Conservation (phyloP, 2,888 invertebrate genomes). For the Nudaria mundana region DNA sequence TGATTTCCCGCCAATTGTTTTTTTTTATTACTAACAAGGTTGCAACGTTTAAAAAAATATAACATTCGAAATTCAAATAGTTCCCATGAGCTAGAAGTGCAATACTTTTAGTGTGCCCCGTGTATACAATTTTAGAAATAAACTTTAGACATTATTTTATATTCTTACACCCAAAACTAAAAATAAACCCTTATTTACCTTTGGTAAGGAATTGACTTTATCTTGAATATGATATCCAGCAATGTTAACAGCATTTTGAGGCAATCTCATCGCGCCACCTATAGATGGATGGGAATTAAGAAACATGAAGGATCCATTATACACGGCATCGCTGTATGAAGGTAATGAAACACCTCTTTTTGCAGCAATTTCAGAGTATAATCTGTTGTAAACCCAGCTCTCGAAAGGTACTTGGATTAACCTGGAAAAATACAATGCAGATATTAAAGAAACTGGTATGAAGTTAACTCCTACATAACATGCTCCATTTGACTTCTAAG, state of each 20-base stretch:
- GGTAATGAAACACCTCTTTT: slow-evolving; percentile 47
- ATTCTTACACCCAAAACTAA: neutral
- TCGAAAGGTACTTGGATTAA: slow-evolving; percentile 38
- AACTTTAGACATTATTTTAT: neutral
- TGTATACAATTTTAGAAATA: too few species aligned
- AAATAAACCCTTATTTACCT: too few species aligned
- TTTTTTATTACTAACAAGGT: neutral
- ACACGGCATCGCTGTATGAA: slow-evolving; percentile 44
- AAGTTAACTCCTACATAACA: too few species aligned
- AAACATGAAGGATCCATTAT: slow-evolving; percentile 46
- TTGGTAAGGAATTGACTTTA: slow-evolving; percentile 47
- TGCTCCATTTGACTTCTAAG: too few species aligned
- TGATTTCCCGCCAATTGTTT: too few species aligned
- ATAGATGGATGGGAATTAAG: slow-evolving; percentile 51
- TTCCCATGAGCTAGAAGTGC: too few species aligned
- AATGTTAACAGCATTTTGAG: slow-evolving; percentile 52
- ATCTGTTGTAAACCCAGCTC: slow-evolving; percentile 36
- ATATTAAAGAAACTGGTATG: too few species aligned
- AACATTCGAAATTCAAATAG: too few species aligned
- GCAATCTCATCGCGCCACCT: slow-evolving; percentile 42
- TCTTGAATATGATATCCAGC: slow-evolving; percentile 59
- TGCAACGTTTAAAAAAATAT: too few species aligned
- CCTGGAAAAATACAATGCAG: slow-evolving; percentile 45
- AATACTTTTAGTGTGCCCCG: too few species aligned
- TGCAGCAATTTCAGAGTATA: slow-evolving; percentile 40